phyloP scores from a whole-genome alignment of 2,113 vertebrate genomes.

The Platysteira castanea region DNA sequence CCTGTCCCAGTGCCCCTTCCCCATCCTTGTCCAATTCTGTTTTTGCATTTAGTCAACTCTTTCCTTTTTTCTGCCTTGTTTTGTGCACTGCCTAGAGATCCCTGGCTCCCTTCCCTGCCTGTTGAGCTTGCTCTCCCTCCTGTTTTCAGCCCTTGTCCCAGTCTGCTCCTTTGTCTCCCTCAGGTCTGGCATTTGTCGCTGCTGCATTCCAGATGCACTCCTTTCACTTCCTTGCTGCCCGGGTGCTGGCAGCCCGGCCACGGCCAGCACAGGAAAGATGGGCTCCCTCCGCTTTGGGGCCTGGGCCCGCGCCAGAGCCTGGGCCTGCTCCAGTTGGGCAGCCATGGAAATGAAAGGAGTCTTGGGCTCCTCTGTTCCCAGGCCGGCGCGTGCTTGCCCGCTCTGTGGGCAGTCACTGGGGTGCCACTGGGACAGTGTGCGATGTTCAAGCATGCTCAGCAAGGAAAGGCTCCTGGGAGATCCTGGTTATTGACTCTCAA shows the following conservation, averaged over 20 bases:
- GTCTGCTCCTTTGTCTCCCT: neutral
- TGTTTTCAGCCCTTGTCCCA: neutral
- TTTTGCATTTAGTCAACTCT: rapidly evolving
- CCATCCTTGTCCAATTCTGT: neutral
- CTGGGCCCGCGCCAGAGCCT: neutral
- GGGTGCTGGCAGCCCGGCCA: neutral
- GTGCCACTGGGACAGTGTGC: neutral
- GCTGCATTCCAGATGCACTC: neutral
- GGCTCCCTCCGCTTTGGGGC: neutral
- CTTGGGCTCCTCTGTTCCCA: neutral
- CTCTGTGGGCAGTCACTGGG: neutral
- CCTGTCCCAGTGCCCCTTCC: neutral
- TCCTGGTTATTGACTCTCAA: neutral
- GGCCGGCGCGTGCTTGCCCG: rapidly evolving
- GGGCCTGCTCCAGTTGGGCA: neutral
- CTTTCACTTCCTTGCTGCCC: neutral
- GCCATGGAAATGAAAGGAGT: neutral
- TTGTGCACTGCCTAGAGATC: neutral
- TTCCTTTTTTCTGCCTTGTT: neutral
- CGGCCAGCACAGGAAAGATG: neutral
- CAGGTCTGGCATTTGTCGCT: neutral
- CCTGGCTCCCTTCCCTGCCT: neutral
- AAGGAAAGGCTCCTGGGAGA: neutral
- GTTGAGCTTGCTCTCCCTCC: neutral
- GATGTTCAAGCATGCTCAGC: rapidly evolving